Percentiles rank a stretch among this genome's conserved stretches.
Evolutionary conservation across 2,113 vertebrate genomes (phyloP).

Genomic region (Myotis davidii): DNA sequence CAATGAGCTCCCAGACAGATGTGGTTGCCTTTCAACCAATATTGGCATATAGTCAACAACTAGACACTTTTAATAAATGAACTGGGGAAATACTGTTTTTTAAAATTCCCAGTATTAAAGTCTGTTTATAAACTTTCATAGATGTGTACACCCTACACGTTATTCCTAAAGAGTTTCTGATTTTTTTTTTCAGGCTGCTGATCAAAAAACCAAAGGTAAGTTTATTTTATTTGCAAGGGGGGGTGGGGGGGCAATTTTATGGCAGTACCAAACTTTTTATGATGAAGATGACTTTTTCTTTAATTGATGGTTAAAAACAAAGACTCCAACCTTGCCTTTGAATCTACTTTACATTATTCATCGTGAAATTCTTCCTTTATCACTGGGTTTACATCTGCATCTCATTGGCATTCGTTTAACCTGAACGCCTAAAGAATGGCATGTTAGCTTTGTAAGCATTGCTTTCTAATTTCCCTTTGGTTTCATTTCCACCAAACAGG

Average conservation of each 20-base stretch:
- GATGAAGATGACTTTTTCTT: not conserved
- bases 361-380: not conserved
- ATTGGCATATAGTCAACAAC: not conserved
- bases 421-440: not conserved
- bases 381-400: not conserved
- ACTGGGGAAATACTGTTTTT: not conserved
- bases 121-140: conserved; percentile 30
- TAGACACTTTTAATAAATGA: not conserved
- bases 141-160: not conserved
- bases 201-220: conserved; percentile 99
- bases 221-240: conserved; percentile 7
- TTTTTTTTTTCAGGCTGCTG: conserved; percentile 91
- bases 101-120: not conserved
- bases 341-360: not conserved
- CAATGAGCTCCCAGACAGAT: not conserved
- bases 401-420: not conserved
- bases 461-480: not conserved
- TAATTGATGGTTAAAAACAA: not conserved
- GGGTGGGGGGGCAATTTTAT: not conserved
- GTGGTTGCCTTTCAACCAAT: not conserved
- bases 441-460: not conserved
- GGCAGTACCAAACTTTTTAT: not conserved
- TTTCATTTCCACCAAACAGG: not conserved
- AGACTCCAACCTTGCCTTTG: not conserved
- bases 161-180: conserved; percentile 69